Conservation (phyloP, 2,888 invertebrate genomes). For the Syrista parreyssii region DNA sequence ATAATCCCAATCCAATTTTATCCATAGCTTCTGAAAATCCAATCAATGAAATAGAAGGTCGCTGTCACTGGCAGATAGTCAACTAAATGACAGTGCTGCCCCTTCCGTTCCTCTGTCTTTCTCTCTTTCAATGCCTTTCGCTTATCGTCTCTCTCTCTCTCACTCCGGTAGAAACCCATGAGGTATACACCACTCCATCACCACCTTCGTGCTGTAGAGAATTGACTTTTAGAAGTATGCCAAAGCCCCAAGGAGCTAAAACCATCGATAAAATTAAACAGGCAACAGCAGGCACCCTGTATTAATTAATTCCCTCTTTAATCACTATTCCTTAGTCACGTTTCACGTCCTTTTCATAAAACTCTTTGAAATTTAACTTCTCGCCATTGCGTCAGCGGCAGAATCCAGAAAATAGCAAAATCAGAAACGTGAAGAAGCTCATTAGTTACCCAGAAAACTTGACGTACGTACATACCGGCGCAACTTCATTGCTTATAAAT, state of each 20-base stretch:
- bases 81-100: slow-evolving; percentile 38
- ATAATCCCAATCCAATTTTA: slow-evolving; percentile 45
- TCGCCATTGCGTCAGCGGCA: not conserved
- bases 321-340: not conserved
- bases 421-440: not conserved
- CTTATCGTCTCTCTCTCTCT: not conserved
- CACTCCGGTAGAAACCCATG: not conserved
- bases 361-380: not conserved
- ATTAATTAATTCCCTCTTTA: not conserved
- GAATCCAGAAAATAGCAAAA: not conserved
- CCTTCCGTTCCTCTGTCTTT: slow-evolving; percentile 8
- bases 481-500: not conserved
- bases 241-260: not conserved
- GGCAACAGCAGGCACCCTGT: not conserved
- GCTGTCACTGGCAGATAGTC: slow-evolving; percentile 52
- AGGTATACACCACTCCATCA: not conserved
- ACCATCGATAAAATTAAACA: slow-evolving; percentile 3
- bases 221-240: not conserved
- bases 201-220: not conserved
- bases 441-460: not conserved
- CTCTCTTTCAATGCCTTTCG: not conserved
- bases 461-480: not conserved
- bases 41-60: slow-evolving; percentile 48
- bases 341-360: not conserved
- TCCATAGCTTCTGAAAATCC: slow-evolving; percentile 45